Conservation (phyloP, 2,113 vertebrate species). For the Crotalus viridis region DNA sequence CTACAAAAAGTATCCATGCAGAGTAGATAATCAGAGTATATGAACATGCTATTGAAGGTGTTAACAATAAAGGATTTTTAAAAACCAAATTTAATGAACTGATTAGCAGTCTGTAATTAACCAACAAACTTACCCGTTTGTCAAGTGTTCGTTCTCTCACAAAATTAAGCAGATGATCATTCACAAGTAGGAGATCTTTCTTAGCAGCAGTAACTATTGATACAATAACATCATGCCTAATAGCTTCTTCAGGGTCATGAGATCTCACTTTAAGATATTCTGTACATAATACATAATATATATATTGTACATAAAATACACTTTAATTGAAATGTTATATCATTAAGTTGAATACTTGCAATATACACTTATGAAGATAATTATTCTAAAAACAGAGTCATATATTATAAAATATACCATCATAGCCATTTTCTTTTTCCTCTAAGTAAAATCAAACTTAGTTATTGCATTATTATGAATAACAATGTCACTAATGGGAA, state of each 20-base stretch:
- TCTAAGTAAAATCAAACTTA: background rate
- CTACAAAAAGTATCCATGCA: background rate
- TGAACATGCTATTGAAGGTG: background rate
- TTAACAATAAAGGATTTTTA: background rate
- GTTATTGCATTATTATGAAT: background rate
- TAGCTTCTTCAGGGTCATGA: constrained; percentile 97
- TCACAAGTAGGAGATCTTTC: constrained; percentile 95
- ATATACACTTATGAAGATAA: background rate
- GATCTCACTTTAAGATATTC: constrained; percentile 95
- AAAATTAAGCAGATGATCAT: constrained; percentile 95
- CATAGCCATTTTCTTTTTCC: background rate
- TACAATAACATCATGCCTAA: constrained; percentile 97
- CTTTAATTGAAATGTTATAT: constrained; percentile 32
- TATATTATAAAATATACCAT: background rate
- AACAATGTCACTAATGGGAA: background rate
- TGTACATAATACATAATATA: constrained; percentile 61
- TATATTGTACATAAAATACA: constrained; percentile 77
- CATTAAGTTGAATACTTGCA: background rate
- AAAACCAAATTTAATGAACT: background rate
- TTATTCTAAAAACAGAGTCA: background rate
- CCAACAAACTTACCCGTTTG: constrained; percentile 82
- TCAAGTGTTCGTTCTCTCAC: constrained; percentile 96
- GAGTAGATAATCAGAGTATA: background rate
- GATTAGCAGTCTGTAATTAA: background rate
- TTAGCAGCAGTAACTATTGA: constrained; percentile 99